Conservation (phyloP, 2,113 vertebrate species). For the Scophthalmus maximus region DNA sequence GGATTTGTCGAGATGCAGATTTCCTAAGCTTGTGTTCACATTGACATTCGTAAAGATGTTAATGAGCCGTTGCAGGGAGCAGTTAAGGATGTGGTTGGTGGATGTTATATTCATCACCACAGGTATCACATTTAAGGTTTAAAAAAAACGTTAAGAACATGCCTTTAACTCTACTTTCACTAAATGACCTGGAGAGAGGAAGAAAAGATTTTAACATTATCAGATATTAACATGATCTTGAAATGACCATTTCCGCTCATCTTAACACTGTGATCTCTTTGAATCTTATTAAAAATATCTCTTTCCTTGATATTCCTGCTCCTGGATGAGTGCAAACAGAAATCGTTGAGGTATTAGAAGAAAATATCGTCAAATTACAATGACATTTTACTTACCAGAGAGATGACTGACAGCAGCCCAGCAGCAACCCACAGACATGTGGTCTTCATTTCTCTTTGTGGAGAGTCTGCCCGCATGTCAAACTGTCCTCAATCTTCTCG, state of each 20-base stretch:
- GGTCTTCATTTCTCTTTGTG: constrained; percentile 67
- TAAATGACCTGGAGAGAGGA: not conserved
- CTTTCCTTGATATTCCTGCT: too few relatives aligned
- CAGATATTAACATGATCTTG: too few relatives aligned
- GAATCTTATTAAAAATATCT: too few relatives aligned
- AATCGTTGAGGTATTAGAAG: too few relatives aligned
- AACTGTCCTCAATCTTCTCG: constrained; percentile 58
- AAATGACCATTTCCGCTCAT: too few relatives aligned
- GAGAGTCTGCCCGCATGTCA: constrained; percentile 57
- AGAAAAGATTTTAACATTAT: not conserved
- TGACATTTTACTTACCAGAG: constrained; percentile 71
- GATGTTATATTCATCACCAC: not conserved
- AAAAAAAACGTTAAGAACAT: not conserved
- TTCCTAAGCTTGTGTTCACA: constrained; percentile 19
- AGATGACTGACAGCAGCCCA: constrained; percentile 70
- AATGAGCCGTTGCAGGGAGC: not conserved
- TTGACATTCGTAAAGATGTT: not conserved
- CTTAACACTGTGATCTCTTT: too few relatives aligned
- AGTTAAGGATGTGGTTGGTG: not conserved
- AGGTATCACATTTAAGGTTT: not conserved
- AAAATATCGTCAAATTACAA: not conserved
- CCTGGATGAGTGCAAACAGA: too few relatives aligned
- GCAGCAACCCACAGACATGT: constrained; percentile 63
- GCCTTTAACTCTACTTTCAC: not conserved
- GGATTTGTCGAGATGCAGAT: constrained; percentile 57